phyloP scores from a whole-genome alignment of 1,140 invertebrate genomes.

The Nasonia longicornis region DNA sequence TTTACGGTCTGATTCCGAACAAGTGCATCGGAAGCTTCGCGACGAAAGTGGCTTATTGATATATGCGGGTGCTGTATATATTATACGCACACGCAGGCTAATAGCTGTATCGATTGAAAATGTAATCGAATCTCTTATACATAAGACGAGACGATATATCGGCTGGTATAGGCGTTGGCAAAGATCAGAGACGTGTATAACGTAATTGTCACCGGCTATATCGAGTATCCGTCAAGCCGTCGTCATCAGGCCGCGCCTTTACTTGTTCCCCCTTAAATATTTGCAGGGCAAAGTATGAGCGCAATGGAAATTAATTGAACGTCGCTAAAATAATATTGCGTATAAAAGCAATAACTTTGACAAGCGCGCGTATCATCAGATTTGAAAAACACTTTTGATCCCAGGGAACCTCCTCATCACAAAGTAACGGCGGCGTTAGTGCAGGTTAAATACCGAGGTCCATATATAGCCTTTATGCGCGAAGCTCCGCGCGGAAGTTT shows the following conservation, averaged over 20 bases:
- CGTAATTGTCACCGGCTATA: not conserved
- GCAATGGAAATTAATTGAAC: not conserved
- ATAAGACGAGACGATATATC: not conserved
- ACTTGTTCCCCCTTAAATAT: not conserved
- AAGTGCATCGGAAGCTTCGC: not conserved
- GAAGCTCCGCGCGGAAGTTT: constrained; percentile 9
- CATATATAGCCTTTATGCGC: not conserved
- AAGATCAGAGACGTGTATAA: not conserved
- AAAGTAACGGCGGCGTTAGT: not conserved
- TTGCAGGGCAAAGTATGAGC: not conserved
- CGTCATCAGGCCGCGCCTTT: no score
- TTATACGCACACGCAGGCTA: no score
- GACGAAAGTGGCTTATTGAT: not conserved
- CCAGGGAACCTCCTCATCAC: not conserved
- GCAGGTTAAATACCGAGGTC: constrained; percentile 11
- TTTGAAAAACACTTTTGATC: not conserved
- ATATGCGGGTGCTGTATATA: not conserved
- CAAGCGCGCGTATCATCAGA: not conserved
- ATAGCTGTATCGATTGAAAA: not conserved
- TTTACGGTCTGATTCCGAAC: not conserved
- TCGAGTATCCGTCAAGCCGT: not conserved
- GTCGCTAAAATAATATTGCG: no score
- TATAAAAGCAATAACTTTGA: not conserved
- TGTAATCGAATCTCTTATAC: not conserved
- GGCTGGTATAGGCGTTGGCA: not conserved